Conservation (phyloP, 2,888 invertebrate genomes). For the Sphaeridia pumilis region DNA sequence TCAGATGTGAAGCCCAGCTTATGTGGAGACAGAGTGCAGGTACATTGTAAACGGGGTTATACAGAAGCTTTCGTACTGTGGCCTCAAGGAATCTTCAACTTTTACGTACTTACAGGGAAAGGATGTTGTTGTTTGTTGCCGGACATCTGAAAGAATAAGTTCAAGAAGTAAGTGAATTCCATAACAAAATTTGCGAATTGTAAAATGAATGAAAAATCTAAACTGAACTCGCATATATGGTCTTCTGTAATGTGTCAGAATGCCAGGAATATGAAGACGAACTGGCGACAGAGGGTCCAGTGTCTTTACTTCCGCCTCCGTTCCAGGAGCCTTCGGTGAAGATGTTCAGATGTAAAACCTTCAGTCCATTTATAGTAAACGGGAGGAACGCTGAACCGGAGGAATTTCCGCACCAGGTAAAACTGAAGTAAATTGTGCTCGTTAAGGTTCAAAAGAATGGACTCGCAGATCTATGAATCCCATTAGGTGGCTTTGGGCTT, state of each 20-base stretch:
- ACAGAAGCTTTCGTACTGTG: no score
- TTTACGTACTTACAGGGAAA: slow-evolving; percentile 5
- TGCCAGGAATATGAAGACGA: slow-evolving; percentile 8
- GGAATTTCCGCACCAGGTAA: slow-evolving; percentile 30
- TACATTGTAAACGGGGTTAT: no score
- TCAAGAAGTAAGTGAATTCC: slow-evolving; percentile 13
- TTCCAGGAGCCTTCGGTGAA: background rate
- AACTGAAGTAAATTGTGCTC: background rate
- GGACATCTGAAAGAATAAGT: slow-evolving; percentile 13
- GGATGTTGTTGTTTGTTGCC: slow-evolving; percentile 17
- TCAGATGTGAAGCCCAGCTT: slow-evolving; percentile 17
- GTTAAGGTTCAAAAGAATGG: background rate
- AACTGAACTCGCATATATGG: background rate
- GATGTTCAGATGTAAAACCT: background rate
- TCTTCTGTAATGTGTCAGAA: slow-evolving; percentile 3
- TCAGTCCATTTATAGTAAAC: slow-evolving; percentile 5
- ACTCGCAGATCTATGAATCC: background rate
- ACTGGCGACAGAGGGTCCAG: background rate
- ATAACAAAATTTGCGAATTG: background rate
- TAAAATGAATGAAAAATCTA: background rate
- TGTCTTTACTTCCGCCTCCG: background rate
- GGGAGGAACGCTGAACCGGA: slow-evolving; percentile 17
- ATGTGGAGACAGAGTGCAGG: slow-evolving; percentile 6
- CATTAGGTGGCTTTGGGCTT: slow-evolving; percentile 30
- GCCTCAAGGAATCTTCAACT: no score